phyloP scores from a whole-genome alignment of 2,888 invertebrate genomes.

The Xanthia icteritia region DNA sequence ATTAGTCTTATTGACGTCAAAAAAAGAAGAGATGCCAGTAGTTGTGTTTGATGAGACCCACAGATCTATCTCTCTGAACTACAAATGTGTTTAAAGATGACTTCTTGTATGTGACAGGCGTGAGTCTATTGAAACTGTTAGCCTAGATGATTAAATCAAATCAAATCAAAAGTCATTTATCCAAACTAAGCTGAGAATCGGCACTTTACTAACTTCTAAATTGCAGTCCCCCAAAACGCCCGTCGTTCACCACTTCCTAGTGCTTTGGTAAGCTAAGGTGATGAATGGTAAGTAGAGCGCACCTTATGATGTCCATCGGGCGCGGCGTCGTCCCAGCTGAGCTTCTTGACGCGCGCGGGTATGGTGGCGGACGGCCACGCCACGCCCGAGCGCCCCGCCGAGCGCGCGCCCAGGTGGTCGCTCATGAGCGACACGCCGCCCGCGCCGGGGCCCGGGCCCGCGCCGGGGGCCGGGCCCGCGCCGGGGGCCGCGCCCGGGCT shows the following conservation, averaged over 20 bases:
- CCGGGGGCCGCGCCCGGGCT: constrained; percentile 55
- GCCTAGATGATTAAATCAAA: background rate
- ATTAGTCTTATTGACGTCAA: constrained; percentile 12
- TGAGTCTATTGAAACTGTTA: background rate
- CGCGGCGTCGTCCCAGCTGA: constrained; percentile 89
- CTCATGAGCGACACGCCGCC: constrained; percentile 77
- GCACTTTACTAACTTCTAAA: no score
- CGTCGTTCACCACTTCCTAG: no score
- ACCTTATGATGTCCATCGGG: constrained; percentile 55
- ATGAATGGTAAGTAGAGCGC: constrained; percentile 27
- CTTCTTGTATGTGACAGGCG: background rate
- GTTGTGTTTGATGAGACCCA: constrained; percentile 13
- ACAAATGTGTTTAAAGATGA: background rate
- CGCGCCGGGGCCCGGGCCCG: constrained; percentile 64
- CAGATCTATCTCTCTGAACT: background rate
- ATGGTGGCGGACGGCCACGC: constrained; percentile 93
- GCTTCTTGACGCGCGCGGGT: constrained; percentile 93
- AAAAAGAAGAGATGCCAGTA: background rate
- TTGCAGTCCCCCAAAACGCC: no score
- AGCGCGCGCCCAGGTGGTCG: constrained; percentile 81
- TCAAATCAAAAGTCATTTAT: no score
- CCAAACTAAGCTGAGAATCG: no score
- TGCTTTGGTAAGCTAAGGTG: no score
- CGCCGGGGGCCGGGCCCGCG: constrained; percentile 31
- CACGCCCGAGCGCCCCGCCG: constrained; percentile 83